Conservation (phyloP, 2,888 invertebrate genomes). For the Polymixis lichenea region DNA sequence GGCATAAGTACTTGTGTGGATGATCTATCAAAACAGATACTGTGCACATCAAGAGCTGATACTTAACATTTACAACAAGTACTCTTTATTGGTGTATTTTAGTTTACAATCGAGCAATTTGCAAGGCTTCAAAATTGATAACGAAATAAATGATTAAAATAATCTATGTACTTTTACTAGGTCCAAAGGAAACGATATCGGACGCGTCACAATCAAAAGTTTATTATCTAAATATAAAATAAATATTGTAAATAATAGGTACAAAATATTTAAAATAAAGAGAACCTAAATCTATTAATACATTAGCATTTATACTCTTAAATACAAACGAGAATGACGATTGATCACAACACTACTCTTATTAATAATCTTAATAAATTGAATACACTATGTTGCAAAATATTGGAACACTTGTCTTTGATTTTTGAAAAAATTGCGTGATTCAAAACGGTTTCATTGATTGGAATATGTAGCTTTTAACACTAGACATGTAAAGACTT, state of each 20-base stretch:
- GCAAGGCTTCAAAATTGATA: slow-evolving; percentile 36
- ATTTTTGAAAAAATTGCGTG: background rate
- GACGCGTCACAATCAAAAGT: slow-evolving; percentile 50
- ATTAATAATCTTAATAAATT: slow-evolving; percentile 12
- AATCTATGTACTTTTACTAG: slow-evolving; percentile 42
- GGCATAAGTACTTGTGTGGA: slow-evolving; percentile 12
- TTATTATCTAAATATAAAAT: slow-evolving; percentile 63
- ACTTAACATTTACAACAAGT: slow-evolving; percentile 41
- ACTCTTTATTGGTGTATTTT: slow-evolving; percentile 17
- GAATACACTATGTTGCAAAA: slow-evolving; percentile 1
- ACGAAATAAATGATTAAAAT: slow-evolving; percentile 48
- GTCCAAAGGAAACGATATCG: slow-evolving; percentile 58
- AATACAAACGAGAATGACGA: slow-evolving; percentile 40
- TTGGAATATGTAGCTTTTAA: background rate
- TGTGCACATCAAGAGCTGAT: slow-evolving; percentile 26
- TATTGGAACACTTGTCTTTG: background rate
- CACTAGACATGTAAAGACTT: background rate
- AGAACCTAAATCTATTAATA: slow-evolving; percentile 38
- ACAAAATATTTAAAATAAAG: slow-evolving; percentile 27
- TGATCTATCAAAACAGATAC: slow-evolving; percentile 36
- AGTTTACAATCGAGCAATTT: slow-evolving; percentile 32
- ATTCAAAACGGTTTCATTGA: background rate
- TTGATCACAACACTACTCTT: slow-evolving; percentile 49
- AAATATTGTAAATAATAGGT: slow-evolving; percentile 57
- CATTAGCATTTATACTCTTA: slow-evolving; percentile 33